phyloP scores from a whole-genome alignment of 2,888 invertebrate genomes.

The Tenthredo distinguenda region DNA sequence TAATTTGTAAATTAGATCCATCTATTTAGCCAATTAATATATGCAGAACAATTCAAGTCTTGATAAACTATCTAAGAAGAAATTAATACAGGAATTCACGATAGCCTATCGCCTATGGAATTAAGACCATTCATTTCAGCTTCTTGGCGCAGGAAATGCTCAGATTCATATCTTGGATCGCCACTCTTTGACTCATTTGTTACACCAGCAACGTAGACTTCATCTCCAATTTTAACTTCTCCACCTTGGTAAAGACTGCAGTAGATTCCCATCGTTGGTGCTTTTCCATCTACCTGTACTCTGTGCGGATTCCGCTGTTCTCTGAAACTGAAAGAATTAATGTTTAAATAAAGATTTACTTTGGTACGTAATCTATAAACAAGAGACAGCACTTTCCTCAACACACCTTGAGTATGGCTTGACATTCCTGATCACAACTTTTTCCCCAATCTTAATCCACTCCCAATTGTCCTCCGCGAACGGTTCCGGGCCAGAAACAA shows the following conservation, averaged over 20 bases:
- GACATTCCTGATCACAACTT: constrained; percentile 78
- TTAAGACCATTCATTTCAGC: not conserved
- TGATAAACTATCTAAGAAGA: not conserved
- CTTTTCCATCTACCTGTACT: constrained; percentile 69
- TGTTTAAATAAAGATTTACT: not conserved
- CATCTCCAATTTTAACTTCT: constrained; percentile 79
- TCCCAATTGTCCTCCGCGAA: constrained; percentile 81
- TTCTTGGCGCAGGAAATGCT: constrained; percentile 32
- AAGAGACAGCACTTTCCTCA: not conserved
- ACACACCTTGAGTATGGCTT: constrained; percentile 77
- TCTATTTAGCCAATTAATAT: not conserved
- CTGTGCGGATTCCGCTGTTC: constrained; percentile 62
- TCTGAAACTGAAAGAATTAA: constrained; percentile 63
- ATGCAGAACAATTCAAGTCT: not conserved
- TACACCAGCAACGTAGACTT: constrained; percentile 76
- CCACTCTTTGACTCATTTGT: not conserved
- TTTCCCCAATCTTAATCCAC: constrained; percentile 81
- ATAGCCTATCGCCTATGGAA: not conserved
- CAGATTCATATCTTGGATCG: constrained; percentile 16
- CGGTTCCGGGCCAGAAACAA: constrained; percentile 78
- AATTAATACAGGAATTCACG: constrained; percentile 4
- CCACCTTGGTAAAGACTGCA: constrained; percentile 78
- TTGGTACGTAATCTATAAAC: constrained; percentile 75
- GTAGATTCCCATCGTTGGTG: constrained; percentile 79
- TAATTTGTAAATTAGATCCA: constrained; percentile 4